Evolutionary conservation across 1,140 invertebrate genomes (phyloP).

Genomic region (Saccostrea echinata): DNA sequence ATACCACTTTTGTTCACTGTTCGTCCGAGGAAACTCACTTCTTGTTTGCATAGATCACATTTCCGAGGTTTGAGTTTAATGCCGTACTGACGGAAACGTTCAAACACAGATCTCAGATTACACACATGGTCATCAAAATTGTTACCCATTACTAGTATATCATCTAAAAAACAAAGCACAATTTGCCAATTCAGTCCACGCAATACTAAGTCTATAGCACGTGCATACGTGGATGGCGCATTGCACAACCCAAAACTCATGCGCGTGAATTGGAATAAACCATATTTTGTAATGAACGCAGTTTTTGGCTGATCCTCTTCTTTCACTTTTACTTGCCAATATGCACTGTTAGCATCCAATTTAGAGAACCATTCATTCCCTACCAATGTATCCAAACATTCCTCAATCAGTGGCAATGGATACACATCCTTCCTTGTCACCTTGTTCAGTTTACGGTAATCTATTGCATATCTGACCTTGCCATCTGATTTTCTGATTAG

Average conservation of each 20-base stretch:
- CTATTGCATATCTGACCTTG: slow-evolving; percentile 40
- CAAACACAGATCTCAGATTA: slow-evolving; percentile 41
- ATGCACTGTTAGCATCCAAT: slow-evolving; percentile 54
- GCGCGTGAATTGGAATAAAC: slow-evolving; percentile 16
- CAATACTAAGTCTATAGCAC: slow-evolving; percentile 42
- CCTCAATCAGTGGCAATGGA: slow-evolving; percentile 46
- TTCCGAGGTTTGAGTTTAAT: slow-evolving; percentile 47
- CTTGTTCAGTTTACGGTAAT: slow-evolving; percentile 45
- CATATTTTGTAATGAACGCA: slow-evolving; percentile 47
- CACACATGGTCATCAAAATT: slow-evolving; percentile 34
- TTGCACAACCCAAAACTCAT: slow-evolving; percentile 42
- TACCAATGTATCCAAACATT: slow-evolving; percentile 47
- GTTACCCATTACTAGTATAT: slow-evolving; percentile 47
- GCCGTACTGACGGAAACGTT: slow-evolving; percentile 45
- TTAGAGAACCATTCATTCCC: slow-evolving; percentile 51
- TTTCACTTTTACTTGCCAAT: slow-evolving; percentile 76
- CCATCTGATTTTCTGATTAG: slow-evolving; percentile 48
- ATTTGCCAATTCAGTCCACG: slow-evolving; percentile 45
- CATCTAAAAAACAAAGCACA: slow-evolving; percentile 45
- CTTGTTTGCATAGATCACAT: slow-evolving; percentile 48
- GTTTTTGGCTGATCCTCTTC: slow-evolving; percentile 73
- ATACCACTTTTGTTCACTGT: slow-evolving; percentile 39
- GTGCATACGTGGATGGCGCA: slow-evolving; percentile 41
- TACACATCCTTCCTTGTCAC: slow-evolving; percentile 51
- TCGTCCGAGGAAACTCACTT: slow-evolving; percentile 44